Base-by-base conservation (phyloP, 1,140 invertebrate genomes). In the Antheraea mylitta region DNA sequence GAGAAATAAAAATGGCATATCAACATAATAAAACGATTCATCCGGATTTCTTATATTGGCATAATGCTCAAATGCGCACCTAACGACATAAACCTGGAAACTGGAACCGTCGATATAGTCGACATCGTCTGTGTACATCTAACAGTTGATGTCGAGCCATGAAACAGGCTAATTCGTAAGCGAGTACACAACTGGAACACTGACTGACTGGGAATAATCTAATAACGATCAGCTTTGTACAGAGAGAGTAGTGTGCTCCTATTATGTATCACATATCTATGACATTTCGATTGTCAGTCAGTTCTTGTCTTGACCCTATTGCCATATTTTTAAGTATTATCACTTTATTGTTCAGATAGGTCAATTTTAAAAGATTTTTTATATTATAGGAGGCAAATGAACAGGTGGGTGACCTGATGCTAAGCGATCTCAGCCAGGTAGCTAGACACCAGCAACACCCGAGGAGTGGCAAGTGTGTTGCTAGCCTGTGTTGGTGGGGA, bases 11-110 rank as follows among this genome's bases (percentile, higher is more conserved):
- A 77, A 67, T 59, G 72, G 53, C 61, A 48, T 63, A 74, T 72
- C 64, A 66, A 75, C 71, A 77, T 68, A 76, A 76, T 78, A 78
- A 78, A 78, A 70, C 78, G 73, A 73, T 80, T 72, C 73, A 73
- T 80, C 70, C 70, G 61, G 61, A 77, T 75, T 72, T 53, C 45
- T n/a, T 53, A 53, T 53, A 53, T 53, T 73, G 67, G 67, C 71
- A 75, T 79, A 75, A 79, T 73, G 64, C 77, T 72, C 68, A 59
- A 71, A 68, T 72, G 70, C 68, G 73, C 74, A 77, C 69, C 73
- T 77, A 80, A 78, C 74, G 72, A 69, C 70, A 81, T 79, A 75
- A 77, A 78, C 75, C 76, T 75, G 75, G 69, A 45, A 71, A 68
- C 62, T 70, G 69, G 71, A 70, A 67, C 71, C 69, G 71, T 69